phyloP scores from a whole-genome alignment of 2,888 invertebrate species.

The Mythimna ferrago region DNA sequence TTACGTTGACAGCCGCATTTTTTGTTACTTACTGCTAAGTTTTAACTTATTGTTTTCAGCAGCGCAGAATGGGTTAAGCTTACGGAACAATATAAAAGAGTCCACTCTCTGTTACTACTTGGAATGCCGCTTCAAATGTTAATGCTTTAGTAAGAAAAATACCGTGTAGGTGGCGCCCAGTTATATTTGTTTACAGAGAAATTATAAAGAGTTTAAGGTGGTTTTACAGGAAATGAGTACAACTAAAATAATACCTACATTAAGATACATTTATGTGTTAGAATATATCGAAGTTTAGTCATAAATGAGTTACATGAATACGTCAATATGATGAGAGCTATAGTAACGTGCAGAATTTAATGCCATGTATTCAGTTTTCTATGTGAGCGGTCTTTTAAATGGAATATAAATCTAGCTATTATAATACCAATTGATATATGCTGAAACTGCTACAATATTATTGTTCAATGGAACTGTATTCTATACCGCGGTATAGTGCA shows the following conservation, averaged over 20 bases:
- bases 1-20: too few relatives aligned
- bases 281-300: constrained; percentile 52
- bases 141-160: not conserved
- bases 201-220: not conserved
- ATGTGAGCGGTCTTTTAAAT: constrained; percentile 29
- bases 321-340: constrained; percentile 48
- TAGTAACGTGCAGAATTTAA: constrained; percentile 54
- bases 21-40: too few relatives aligned
- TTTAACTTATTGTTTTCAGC: too few relatives aligned
- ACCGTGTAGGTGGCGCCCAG: constrained; percentile 4
- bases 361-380: constrained; percentile 56
- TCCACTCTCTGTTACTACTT: constrained; percentile 14
- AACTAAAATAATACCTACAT: constrained; percentile 63
- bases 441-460: constrained; percentile 19
- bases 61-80: too few relatives aligned
- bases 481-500: not conserved
- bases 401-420: constrained; percentile 50
- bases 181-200: not conserved
- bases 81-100: not conserved
- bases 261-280: constrained; percentile 61
- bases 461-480: constrained; percentile 21
- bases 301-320: constrained; percentile 36
- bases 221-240: constrained; percentile 74
- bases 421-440: constrained; percentile 31
- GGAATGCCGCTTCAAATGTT: not conserved